A percentile compares a stretch with the other conserved stretches of the same genome.
Conservation (phyloP, 2,888 invertebrate species). For the Phania funesta region DNA sequence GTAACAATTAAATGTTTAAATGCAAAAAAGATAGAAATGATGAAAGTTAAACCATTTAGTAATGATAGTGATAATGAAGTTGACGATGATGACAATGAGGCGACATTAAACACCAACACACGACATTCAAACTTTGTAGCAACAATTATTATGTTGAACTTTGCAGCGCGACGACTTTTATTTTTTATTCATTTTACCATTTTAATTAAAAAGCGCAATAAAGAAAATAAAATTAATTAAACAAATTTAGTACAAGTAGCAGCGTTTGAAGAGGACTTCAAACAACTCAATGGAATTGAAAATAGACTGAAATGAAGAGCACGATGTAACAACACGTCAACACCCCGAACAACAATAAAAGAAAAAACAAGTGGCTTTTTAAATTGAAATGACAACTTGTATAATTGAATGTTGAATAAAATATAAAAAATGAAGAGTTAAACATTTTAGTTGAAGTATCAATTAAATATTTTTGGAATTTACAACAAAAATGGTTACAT, state of each 20-base stretch:
- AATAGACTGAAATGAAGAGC: conserved; percentile 16
- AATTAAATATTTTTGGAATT: conserved; percentile 15
- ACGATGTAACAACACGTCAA: conserved; percentile 26
- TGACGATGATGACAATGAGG: conserved; percentile 20
- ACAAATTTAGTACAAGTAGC: conserved; percentile 67
- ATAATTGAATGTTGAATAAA: conserved; percentile 72
- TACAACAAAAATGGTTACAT: too few relatives aligned
- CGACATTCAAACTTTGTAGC: background rate
- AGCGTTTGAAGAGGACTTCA: conserved; percentile 69
- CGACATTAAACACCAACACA: conserved; percentile 2
- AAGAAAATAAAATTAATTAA: conserved; percentile 74
- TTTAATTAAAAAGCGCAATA: conserved; percentile 74
- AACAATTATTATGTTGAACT: conserved; percentile 62
- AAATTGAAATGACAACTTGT: conserved; percentile 72
- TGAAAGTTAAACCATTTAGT: conserved; percentile 63
- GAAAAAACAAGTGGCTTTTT: conserved; percentile 49
- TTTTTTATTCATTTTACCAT: conserved; percentile 35
- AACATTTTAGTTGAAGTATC: conserved; percentile 44
- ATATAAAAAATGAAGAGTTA: conserved; percentile 7
- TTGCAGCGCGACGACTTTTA: conserved; percentile 3
- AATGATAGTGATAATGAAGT: conserved; percentile 17
- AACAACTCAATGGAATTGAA: conserved; percentile 23
- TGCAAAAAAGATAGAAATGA: conserved; percentile 45
- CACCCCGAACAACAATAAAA: conserved; percentile 35
- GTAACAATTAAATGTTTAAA: conserved; percentile 61